phyloP scores from a whole-genome alignment of 2,888 invertebrate species.

The Cataglyphis cursor region DNA sequence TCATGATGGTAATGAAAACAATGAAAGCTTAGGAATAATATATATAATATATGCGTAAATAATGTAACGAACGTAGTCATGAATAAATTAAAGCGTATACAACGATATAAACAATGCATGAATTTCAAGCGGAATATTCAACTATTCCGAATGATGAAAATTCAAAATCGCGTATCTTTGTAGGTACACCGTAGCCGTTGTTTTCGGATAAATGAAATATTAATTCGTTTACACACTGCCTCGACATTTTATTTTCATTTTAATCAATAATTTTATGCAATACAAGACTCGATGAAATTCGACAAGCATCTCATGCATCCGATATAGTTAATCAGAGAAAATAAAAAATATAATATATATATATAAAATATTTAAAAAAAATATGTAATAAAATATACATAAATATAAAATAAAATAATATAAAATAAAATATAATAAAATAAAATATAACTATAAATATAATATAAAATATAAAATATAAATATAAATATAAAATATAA shows the following conservation, averaged over 20 bases:
- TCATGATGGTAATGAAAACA: constrained; percentile 6
- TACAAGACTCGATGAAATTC: background rate
- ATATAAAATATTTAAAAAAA: no score
- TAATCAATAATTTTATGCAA: background rate
- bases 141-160: constrained; percentile 2
- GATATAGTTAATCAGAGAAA: background rate
- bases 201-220: constrained; percentile 11
- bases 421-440: no score
- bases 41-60: background rate
- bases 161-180: constrained; percentile 3
- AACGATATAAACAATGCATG: background rate
- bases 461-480: no score
- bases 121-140: constrained; percentile 15
- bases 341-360: background rate
- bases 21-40: constrained; percentile 18
- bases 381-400: no score
- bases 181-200: background rate
- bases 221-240: background rate
- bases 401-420: no score
- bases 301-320: background rate
- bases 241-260: background rate
- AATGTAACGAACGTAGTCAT: background rate
- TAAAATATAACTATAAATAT: no score
- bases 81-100: constrained; percentile 13
- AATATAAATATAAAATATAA: no score